A percentile compares a stretch with the other conserved stretches of the same genome.
phyloP scores from a whole-genome alignment of 2,113 vertebrate species.

The Clarias batrachus region DNA sequence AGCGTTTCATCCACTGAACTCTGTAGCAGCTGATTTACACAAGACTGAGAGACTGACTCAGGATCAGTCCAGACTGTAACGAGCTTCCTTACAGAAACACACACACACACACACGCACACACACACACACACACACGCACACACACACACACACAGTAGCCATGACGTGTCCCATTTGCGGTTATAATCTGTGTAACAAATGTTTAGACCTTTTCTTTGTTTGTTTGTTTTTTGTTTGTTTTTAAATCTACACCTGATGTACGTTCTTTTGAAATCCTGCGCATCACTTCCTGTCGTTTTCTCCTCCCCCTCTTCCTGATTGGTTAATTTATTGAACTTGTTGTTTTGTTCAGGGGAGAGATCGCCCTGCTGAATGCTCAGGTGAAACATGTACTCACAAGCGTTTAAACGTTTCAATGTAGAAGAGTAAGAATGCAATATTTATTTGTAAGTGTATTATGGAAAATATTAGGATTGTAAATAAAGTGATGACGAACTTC shows the following conservation, averaged over 20 bases:
- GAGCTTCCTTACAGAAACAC: conserved; percentile 8
- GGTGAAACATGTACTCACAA: conserved; percentile 69
- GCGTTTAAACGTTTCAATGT: conserved; percentile 59
- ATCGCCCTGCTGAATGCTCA: conserved; percentile 70
- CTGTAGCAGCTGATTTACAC: conserved; percentile 15
- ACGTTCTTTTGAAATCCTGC: conserved; percentile 2
- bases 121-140: conserved; percentile 5
- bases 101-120: conserved; percentile 1
- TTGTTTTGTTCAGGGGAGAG: conserved; percentile 43
- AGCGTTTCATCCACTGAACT: not conserved
- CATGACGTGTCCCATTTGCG: not conserved
- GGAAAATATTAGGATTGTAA: conserved; percentile 62
- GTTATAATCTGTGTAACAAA: conserved; percentile 13
- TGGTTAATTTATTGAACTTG: conserved; percentile 47
- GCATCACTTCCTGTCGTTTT: conserved; percentile 27
- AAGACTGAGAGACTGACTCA: not conserved
- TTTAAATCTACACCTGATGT: conserved; percentile 8
- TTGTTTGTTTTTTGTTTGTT: not conserved
- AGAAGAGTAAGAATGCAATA: conserved; percentile 64
- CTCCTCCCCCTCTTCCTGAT: conserved; percentile 8
- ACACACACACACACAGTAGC: conserved; percentile 18
- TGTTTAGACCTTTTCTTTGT: not conserved
- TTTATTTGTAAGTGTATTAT: conserved; percentile 71
- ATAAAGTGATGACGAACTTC: conserved; percentile 74
- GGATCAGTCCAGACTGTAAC: conserved; percentile 2